Conservation (phyloP, 1,140 invertebrate genomes). For the Episyrphus balteatus region DNA sequence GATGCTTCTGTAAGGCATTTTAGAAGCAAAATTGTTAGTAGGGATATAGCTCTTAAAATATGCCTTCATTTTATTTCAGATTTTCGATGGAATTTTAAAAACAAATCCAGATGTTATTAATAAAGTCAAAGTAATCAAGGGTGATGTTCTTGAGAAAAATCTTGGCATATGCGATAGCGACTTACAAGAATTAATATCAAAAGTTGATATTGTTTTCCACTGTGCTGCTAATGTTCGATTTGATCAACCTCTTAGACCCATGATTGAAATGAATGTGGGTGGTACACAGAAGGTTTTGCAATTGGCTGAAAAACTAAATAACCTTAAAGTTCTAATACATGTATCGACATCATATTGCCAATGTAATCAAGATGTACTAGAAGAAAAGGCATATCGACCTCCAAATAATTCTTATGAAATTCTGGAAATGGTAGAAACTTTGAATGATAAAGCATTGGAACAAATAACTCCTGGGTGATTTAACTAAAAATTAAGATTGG, state of each 20-base stretch:
- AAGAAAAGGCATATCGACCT: slow-evolving; percentile 56
- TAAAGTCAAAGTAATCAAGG: slow-evolving; percentile 67
- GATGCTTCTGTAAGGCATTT: too few species aligned
- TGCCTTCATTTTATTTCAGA: slow-evolving; percentile 38
- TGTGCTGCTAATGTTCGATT: slow-evolving; percentile 87
- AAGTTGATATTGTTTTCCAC: slow-evolving; percentile 75
- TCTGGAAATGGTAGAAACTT: slow-evolving; percentile 66
- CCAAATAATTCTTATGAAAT: slow-evolving; percentile 59
- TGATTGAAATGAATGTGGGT: slow-evolving; percentile 54
- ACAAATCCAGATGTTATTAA: slow-evolving; percentile 48
- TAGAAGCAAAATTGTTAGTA: too few species aligned
- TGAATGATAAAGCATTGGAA: slow-evolving; percentile 58
- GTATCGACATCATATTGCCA: slow-evolving; percentile 76
- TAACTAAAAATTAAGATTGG: slow-evolving; percentile 34
- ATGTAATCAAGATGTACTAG: slow-evolving; percentile 53
- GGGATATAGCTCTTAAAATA: too few species aligned
- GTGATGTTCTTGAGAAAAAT: slow-evolving; percentile 70
- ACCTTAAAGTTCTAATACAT: slow-evolving; percentile 61
- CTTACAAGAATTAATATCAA: slow-evolving; percentile 40
- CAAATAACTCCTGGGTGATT: slow-evolving; percentile 60
- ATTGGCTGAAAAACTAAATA: slow-evolving; percentile 54
- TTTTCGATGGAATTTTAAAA: slow-evolving; percentile 55
- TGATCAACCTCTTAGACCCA: slow-evolving; percentile 67
- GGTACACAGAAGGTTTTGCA: slow-evolving; percentile 54
- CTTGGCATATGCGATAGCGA: slow-evolving; percentile 61